Evolutionary conservation across 2,797 vertebrate species (phyloP), one percentile per base, ranked within the genome.

Genomic region (Acanthornis magna): DNA sequence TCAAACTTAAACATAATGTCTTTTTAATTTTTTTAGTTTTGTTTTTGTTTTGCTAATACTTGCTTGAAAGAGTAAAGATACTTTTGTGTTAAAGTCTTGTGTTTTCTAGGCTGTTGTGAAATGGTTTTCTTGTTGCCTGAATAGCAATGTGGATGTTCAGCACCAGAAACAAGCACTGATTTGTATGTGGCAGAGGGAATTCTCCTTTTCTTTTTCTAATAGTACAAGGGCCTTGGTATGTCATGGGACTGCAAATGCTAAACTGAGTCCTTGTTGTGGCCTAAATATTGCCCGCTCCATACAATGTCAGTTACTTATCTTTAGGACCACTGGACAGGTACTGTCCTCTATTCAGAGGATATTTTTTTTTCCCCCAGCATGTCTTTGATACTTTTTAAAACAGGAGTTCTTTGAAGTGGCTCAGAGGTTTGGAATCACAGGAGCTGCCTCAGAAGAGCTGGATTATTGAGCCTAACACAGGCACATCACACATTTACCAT

Each of bases 341-440:
- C 77, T 38, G 19, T 63, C 94, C 73, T 76, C 89, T 81, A 40
- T 94, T 93, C 86, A 89, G 88, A 85, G 36, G 82, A 86, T 68
- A 66, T 70, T 40, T 83, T 73, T 80, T 89, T 91, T 60, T 2
- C 4, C 38, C 34, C 34, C 55, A 83, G 51, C 25, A 47, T 25
- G 36, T n/a, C 92, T 97, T 95, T 97, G 93, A 92, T 95, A 94
- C 80, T 85, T 95, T 93, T 88, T 84, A 92, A 89, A 96, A 80
- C 68, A 72, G 50, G 36, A 93, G 25, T 30, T 83, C 88, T 97
- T 97, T 97, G 95, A 96, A 95, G 90, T 83, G 73, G 76, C 87
- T 94, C 88, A 91, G 90, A 96, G 89, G 78, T 90, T 94, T 96
- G 87, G 83, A 92, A 95, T 80, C 76, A 79, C 54, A 93, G 73